Conservation (phyloP, 2,888 invertebrate genomes). For the Dastarcus helophoroides region DNA sequence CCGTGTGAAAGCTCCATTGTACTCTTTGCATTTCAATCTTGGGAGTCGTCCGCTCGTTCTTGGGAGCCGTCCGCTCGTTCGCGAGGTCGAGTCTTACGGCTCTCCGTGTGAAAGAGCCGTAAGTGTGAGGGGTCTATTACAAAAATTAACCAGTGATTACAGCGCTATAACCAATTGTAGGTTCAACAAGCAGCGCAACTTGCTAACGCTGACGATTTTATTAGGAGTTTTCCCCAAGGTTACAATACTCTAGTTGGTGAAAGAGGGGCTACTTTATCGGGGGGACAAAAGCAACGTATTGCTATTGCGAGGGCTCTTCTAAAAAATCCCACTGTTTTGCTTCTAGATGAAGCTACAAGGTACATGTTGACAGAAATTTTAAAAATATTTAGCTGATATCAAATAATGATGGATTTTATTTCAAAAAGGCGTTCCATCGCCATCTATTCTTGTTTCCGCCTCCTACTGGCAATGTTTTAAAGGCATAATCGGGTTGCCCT, state of each 20-base stretch:
- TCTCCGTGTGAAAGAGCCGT: no score
- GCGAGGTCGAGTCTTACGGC: no score
- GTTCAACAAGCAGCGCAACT: constrained; percentile 67
- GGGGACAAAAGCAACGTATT: constrained; percentile 90
- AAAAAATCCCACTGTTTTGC: constrained; percentile 78
- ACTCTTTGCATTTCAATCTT: no score
- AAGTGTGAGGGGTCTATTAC: no score
- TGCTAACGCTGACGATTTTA: constrained; percentile 91
- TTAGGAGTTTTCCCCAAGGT: constrained; percentile 65
- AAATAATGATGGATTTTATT: no score
- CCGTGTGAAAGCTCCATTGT: no score
- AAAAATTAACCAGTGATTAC: not conserved
- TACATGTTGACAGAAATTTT: constrained; percentile 26
- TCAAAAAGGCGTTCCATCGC: no score
- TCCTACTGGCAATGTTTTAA: no score
- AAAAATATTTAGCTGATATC: no score
- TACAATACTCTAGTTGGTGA: constrained; percentile 85
- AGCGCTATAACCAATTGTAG: constrained; percentile 32
- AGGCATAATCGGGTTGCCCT: not conserved
- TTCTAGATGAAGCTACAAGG: constrained; percentile 94
- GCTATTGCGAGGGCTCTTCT: constrained; percentile 90
- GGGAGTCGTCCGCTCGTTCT: no score
- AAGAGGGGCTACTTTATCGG: constrained; percentile 81
- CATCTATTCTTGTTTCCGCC: no score
- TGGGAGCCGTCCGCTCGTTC: no score